phyloP scores from a whole-genome alignment of 2,113 vertebrate genomes.

The Pionites leucogaster region DNA sequence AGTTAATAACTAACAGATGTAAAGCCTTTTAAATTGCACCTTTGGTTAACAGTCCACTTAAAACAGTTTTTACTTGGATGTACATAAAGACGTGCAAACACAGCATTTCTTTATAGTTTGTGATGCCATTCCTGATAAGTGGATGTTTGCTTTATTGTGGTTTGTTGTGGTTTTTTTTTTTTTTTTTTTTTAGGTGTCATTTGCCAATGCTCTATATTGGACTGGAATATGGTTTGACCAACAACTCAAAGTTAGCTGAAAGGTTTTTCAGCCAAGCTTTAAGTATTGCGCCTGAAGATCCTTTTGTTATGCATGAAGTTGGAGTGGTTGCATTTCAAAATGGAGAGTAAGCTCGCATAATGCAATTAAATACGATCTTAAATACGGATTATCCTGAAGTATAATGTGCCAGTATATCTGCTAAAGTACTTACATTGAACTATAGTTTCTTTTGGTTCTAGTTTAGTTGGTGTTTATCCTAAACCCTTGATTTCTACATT shows the following conservation, averaged over 20 bases:
- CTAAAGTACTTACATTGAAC: background rate
- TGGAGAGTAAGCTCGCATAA: conserved; percentile 88
- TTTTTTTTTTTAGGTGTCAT: conserved; percentile 83
- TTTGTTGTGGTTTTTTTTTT: background rate
- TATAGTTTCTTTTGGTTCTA: background rate
- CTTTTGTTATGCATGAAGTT: conserved; percentile 98
- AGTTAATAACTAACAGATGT: background rate
- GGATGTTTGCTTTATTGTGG: background rate
- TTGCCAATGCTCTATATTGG: conserved; percentile 98
- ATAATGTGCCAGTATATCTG: background rate
- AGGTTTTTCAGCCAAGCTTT: conserved; percentile 98
- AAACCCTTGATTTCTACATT: background rate
- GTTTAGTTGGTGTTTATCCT: background rate
- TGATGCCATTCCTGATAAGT: background rate
- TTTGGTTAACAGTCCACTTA: background rate
- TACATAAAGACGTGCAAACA: background rate
- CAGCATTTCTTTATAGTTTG: background rate
- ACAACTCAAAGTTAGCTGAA: conserved; percentile 97
- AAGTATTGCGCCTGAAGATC: conserved; percentile 97
- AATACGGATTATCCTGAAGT: background rate
- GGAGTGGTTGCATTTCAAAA: conserved; percentile 99
- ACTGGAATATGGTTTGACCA: conserved; percentile 96
- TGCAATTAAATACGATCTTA: background rate
- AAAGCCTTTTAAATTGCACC: background rate
- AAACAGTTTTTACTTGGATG: background rate